These are phyloP conservation scores for Liodrosophila aerea DNA, from an alignment of 2,888 invertebrate species.

Conservation along the genomic window DNA sequence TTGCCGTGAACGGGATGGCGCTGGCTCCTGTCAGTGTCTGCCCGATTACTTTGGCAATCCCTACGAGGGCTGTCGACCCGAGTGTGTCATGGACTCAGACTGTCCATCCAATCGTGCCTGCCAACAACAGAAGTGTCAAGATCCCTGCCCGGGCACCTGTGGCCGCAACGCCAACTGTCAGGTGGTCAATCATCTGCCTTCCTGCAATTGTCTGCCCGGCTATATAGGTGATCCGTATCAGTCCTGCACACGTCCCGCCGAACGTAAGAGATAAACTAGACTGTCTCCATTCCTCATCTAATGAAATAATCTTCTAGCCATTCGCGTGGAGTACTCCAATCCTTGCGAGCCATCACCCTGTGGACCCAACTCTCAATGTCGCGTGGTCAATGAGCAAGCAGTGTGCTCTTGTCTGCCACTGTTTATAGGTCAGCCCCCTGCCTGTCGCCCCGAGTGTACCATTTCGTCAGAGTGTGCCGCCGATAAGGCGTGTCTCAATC, in stretches of 20 bases:
- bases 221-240: slow-evolving; percentile 90
- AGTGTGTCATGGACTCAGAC: slow-evolving; percentile 89
- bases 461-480: slow-evolving; percentile 89
- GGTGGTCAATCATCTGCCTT: slow-evolving; percentile 88
- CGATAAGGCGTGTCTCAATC: slow-evolving; percentile 88
- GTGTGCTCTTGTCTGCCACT: slow-evolving; percentile 89
- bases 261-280: slow-evolving; percentile 83
- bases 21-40: slow-evolving; percentile 88
- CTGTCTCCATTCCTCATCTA: background rate
- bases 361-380: slow-evolving; percentile 89
- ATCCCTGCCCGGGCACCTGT: slow-evolving; percentile 91
- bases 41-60: slow-evolving; percentile 90
- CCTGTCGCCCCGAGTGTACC: slow-evolving; percentile 90
- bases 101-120: slow-evolving; percentile 89
- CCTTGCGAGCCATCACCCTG: slow-evolving; percentile 89
- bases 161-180: slow-evolving; percentile 89
- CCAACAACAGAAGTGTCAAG: slow-evolving; percentile 88
- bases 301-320: slow-evolving; percentile 56
- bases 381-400: slow-evolving; percentile 87
- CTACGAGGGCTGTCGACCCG: slow-evolving; percentile 89
- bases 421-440: slow-evolving; percentile 89
- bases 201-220: slow-evolving; percentile 87
- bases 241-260: slow-evolving; percentile 83
- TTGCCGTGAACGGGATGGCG: slow-evolving; percentile 86
- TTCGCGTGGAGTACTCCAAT: slow-evolving; percentile 81